Conservation (phyloP, 2,888 invertebrate genomes). For the Periphyllus acericola region DNA sequence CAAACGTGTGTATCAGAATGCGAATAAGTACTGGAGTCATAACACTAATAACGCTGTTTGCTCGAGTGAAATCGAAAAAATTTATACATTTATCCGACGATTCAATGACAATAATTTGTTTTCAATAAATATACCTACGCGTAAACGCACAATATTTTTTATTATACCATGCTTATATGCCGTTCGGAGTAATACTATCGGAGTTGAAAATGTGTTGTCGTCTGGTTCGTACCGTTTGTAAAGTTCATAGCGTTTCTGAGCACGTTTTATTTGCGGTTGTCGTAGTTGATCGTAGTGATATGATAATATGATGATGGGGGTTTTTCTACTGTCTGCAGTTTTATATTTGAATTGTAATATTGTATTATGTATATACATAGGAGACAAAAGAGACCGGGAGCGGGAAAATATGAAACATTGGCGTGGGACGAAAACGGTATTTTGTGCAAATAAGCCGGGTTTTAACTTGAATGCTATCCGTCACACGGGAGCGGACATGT, state of each 20-base stretch:
- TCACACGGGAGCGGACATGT: conserved; percentile 31
- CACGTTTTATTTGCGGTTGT: neutral
- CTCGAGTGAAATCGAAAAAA: no score
- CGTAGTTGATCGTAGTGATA: neutral
- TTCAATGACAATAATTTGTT: no score
- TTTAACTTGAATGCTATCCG: conserved; percentile 30
- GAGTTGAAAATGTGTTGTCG: no score
- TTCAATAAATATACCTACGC: no score
- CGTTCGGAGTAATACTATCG: no score
- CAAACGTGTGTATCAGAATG: neutral
- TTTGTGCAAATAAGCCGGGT: conserved; percentile 55
- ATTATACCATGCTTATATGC: no score
- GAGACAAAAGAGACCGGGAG: neutral
- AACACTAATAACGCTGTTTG: no score
- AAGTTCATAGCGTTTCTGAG: no score
- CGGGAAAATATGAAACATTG: neutral
- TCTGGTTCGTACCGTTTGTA: no score
- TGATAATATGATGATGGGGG: neutral
- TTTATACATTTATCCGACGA: no score
- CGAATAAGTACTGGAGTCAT: no score
- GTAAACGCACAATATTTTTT: no score
- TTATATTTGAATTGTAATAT: neutral
- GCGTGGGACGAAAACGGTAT: conserved; percentile 33
- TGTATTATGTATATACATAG: neutral
- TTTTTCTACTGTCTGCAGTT: neutral